Evolutionary conservation across 2,797 vertebrate species (phyloP), one percentile per base, ranked within the genome.

Genomic region (Thamnophis elegans): DNA sequence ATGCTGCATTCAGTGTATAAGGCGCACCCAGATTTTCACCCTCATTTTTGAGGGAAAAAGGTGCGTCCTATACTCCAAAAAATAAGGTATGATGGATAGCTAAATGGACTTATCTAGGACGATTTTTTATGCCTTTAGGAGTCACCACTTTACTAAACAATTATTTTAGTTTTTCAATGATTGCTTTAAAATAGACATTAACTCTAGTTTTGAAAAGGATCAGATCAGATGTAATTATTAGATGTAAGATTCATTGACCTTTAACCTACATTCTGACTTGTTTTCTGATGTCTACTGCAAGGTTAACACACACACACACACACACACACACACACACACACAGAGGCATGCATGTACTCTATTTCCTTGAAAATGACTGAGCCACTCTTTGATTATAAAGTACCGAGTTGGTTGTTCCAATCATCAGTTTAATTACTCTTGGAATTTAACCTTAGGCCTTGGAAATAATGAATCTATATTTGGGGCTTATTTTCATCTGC

Each of bases 251-350:
- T 36, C 14, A 73, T 91, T 90, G 90, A 5, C 73, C 54, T 88
- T 78, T 86, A 55, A 87, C 13, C 78, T 94, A 25, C 56, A 91
- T 96, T 93, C 42, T 91, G 90, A 87, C n/a, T 11, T 91, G 87
- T 90, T 95, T 82, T 88, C 51, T 22, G 65, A 94, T 89, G 10
- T 5, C 89, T 62, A n/a, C 56, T 62, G 91, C 58, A 11, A 93
- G 89, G 47, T 0, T 4, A 32, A 36, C n/a, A 51, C 65, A 9
- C 6, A 73, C n/a, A 20, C 32, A 32, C 65, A 60, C 2, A 5
- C 2, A 36, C 7, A 62, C 1, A 62, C 9, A 26, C 59, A 28
- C 11, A 62, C 26, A 62, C 60, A 62, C 1, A 12, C 1, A 36
- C 7, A 62, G 1, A 62, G 26, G 14, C n/a, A 36, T 56, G n/a